Evolutionary conservation across 2,113 vertebrate species (phyloP).

Genomic region (Zeus faber): DNA sequence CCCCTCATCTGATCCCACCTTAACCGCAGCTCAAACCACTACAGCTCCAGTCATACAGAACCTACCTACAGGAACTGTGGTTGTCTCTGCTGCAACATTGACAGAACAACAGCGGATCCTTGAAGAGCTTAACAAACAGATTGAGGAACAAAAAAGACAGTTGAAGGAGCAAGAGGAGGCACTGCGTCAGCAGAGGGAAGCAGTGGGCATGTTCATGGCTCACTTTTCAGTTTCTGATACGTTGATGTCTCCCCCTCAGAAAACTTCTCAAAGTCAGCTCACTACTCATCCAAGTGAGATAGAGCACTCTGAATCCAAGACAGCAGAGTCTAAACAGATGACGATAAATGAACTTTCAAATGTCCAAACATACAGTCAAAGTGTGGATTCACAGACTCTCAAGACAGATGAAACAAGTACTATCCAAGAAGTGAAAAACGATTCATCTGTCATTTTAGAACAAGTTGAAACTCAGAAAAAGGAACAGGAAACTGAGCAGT

Average conservation of each 20-base stretch:
- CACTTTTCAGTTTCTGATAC: conserved; percentile 94
- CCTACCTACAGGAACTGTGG: conserved; percentile 54
- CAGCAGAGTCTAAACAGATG: conserved; percentile 35
- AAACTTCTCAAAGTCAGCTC: conserved; percentile 65
- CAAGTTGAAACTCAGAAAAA: conserved; percentile 42
- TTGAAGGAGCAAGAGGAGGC: conserved; percentile 93
- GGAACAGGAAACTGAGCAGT: conserved; percentile 50
- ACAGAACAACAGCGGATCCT: conserved; percentile 92
- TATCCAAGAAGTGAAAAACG: conserved; percentile 23
- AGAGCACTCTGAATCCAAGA: conserved; percentile 27
- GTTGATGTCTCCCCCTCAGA: conserved; percentile 87
- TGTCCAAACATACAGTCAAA: conserved; percentile 14
- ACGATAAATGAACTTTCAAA: conserved; percentile 20
- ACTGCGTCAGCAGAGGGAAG: conserved; percentile 88
- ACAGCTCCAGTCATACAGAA: conserved; percentile 12
- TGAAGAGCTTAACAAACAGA: conserved; percentile 93
- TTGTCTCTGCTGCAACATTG: conserved; percentile 76
- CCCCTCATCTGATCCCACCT: neutral
- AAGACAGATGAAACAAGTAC: conserved; percentile 23
- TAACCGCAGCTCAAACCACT: conserved; percentile 11
- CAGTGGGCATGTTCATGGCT: conserved; percentile 93
- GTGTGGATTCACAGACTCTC: conserved; percentile 30
- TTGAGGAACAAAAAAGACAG: conserved; percentile 93
- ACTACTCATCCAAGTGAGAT: conserved; percentile 31
- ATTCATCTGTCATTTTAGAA: conserved; percentile 21